These are phyloP conservation scores for Enteromius mattozi DNA, from an alignment of 2,797 vertebrate species.

Conservation along the genomic window DNA sequence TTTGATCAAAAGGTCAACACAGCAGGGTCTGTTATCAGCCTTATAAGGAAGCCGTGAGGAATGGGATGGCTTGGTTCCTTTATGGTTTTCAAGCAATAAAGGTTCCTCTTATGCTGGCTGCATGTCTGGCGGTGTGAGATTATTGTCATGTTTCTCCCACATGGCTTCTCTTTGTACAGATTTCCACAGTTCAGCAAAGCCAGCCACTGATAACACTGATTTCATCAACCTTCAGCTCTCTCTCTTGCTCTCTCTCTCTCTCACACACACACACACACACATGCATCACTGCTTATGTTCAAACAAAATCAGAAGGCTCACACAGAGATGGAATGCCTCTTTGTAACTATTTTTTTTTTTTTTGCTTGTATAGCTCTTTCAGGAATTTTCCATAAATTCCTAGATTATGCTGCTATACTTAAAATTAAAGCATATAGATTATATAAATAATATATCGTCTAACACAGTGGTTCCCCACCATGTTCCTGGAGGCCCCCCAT, in stretches of 20 bases:
- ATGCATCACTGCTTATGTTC: constrained; percentile 1
- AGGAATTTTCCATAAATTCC: background rate
- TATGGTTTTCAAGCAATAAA: constrained; percentile 3
- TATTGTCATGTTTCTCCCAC: constrained; percentile 37
- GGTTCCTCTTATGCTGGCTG: constrained; percentile 10
- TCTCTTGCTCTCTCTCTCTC: background rate
- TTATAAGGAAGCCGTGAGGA: background rate
- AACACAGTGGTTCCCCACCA: too few relatives aligned
- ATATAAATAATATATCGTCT: background rate
- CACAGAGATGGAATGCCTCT: background rate
- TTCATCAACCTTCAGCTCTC: constrained; percentile 29
- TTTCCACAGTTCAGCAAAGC: constrained; percentile 29
- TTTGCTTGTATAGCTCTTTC: background rate
- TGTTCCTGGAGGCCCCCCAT: too few relatives aligned
- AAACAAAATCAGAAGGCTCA: background rate
- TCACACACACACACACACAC: background rate
- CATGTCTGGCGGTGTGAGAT: constrained; percentile 49
- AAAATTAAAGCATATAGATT: background rate
- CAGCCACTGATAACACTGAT: constrained; percentile 41
- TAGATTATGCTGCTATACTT: background rate
- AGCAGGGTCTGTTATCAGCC: constrained; percentile 7
- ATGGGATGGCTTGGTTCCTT: constrained; percentile 7
- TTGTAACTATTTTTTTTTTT: background rate
- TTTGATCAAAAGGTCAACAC: constrained; percentile 43
- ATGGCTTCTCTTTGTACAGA: constrained; percentile 32